A percentile compares a stretch with the other conserved stretches of the same genome.
Conservation (phyloP, 1,140 invertebrate species). For the Megathymus violae region DNA sequence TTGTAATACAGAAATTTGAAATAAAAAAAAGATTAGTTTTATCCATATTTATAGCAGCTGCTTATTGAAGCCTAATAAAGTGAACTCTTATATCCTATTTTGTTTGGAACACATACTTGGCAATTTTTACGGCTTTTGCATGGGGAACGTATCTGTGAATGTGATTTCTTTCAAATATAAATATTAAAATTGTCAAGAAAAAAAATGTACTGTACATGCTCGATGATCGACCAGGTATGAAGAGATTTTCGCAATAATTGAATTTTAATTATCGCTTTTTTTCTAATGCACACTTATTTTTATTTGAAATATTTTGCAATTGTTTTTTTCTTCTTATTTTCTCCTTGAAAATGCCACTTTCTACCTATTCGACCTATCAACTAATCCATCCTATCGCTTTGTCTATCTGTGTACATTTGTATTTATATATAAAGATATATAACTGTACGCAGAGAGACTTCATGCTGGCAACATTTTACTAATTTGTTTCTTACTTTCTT, state of each 20-base stretch:
- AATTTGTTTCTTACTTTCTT: slow-evolving; percentile 62
- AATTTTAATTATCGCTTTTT: slow-evolving; percentile 43
- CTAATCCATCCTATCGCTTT: slow-evolving; percentile 29
- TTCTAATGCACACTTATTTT: slow-evolving; percentile 40
- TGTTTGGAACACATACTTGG: slow-evolving; percentile 8
- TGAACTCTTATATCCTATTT: not conserved
- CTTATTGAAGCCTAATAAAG: not conserved
- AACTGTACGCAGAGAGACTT: slow-evolving; percentile 5
- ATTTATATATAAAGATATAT: not conserved
- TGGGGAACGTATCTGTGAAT: slow-evolving; percentile 40
- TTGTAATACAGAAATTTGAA: too few relatives aligned
- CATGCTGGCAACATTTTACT: slow-evolving; percentile 77
- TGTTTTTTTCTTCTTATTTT: slow-evolving; percentile 35
- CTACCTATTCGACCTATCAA: slow-evolving; percentile 33
- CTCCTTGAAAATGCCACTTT: slow-evolving; percentile 35
- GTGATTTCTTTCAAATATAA: slow-evolving; percentile 28
- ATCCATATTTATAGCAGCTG: too few relatives aligned
- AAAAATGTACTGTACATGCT: slow-evolving; percentile 71
- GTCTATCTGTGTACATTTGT: slow-evolving; percentile 21
- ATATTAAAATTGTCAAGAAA: slow-evolving; percentile 23
- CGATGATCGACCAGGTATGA: slow-evolving; percentile 64
- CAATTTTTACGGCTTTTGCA: slow-evolving; percentile 46
- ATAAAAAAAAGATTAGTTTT: too few relatives aligned
- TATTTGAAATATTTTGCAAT: slow-evolving; percentile 33
- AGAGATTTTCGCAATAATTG: slow-evolving; percentile 34